phyloP scores from a whole-genome alignment of 2,888 invertebrate species.

The Drosophila neutralis region DNA sequence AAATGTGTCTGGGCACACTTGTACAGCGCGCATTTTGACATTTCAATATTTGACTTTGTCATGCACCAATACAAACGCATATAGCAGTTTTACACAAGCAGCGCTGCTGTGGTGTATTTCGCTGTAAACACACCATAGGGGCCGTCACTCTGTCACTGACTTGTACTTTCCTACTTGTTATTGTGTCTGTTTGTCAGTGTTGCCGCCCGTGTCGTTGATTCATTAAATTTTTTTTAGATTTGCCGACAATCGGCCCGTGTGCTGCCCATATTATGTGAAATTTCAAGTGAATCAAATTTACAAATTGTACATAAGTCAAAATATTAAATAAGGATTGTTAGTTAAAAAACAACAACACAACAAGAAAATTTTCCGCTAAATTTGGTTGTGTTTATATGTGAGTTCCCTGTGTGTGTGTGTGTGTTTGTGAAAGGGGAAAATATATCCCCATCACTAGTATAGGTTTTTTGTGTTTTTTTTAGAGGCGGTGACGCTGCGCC shows the following conservation, averaged over 20 bases:
- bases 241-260: slow-evolving; percentile 40
- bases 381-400: slow-evolving; percentile 4
- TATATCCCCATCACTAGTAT: slow-evolving; percentile 14
- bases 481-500: slow-evolving; percentile 50
- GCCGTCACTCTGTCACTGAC: slow-evolving; percentile 46
- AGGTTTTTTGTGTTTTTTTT: slow-evolving; percentile 23
- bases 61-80: slow-evolving; percentile 53
- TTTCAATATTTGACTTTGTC: slow-evolving; percentile 59
- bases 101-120: slow-evolving; percentile 50
- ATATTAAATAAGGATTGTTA: slow-evolving; percentile 7
- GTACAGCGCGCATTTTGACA: slow-evolving; percentile 57
- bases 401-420: slow-evolving; percentile 11
- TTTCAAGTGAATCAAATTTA: slow-evolving; percentile 33
- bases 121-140: slow-evolving; percentile 55
- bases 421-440: slow-evolving; percentile 13
- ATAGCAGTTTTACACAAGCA: slow-evolving; percentile 23
- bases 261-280: slow-evolving; percentile 42
- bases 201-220: slow-evolving; percentile 54
- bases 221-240: slow-evolving; percentile 39
- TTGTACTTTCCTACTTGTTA: slow-evolving; percentile 53
- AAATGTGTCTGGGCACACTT: slow-evolving; percentile 42
- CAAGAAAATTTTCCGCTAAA: slow-evolving; percentile 3
- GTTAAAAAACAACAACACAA: slow-evolving; percentile 1
- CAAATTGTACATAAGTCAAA: slow-evolving; percentile 16
- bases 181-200: slow-evolving; percentile 45